Percentiles rank a stretch among this genome's conserved stretches.
Evolutionary conservation across 2,797 vertebrate genomes (phyloP).

Genomic region (Spheniscus humboldti): DNA sequence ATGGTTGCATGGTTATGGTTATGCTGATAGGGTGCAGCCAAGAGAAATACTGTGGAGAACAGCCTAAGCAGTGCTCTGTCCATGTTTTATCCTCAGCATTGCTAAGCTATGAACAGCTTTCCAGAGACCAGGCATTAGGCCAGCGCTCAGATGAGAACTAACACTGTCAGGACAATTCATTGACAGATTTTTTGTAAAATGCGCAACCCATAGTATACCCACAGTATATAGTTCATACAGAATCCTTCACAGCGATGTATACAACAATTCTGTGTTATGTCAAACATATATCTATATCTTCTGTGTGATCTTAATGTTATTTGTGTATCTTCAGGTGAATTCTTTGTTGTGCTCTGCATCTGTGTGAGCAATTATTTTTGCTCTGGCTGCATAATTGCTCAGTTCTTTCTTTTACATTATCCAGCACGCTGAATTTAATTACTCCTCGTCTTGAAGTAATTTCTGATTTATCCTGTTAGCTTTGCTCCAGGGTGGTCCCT

Average conservation of each 20-base stretch:
- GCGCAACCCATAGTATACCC: not conserved
- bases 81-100: not conserved
- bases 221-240: not conserved
- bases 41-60: not conserved
- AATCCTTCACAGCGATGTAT: not conserved
- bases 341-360: not conserved
- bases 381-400: not conserved
- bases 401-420: not conserved
- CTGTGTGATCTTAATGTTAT: not conserved
- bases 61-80: not conserved
- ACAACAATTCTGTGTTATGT: not conserved
- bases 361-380: not conserved
- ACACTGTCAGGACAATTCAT: not conserved
- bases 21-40: not conserved
- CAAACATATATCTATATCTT: not conserved
- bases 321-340: not conserved
- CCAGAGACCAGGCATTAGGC: not conserved
- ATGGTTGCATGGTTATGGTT: not conserved
- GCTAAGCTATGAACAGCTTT: not conserved
- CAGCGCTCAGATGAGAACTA: not conserved
- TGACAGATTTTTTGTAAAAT: not conserved
- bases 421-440: slow-evolving; percentile 23
- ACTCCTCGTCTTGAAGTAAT: slow-evolving; percentile 11
- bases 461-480: slow-evolving; percentile 20
- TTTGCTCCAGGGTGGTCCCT: not conserved